Conservation (phyloP, 35 echinoderm and acorn worm species). For the Antedon bifida region DNA sequence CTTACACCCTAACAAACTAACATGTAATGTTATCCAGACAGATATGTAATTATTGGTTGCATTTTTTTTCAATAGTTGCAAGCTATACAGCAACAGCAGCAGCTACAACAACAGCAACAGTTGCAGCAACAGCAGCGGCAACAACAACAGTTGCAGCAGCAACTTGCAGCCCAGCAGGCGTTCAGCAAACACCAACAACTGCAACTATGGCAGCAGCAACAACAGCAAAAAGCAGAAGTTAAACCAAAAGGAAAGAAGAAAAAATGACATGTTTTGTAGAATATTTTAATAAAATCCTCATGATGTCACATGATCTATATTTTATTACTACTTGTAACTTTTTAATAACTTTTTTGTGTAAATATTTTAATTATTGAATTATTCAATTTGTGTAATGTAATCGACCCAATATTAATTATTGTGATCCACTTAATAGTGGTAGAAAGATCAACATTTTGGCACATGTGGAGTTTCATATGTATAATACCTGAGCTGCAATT, state of each 20-base stretch:
- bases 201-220: neutral
- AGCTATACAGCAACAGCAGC: conserved; percentile 11
- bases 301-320: neutral
- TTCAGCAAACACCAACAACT: neutral
- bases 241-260: conserved; percentile 44
- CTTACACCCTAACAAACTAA: no score
- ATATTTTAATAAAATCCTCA: neutral
- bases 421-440: no score
- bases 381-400: no score
- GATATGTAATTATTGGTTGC: no score
- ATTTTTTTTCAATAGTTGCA: neutral
- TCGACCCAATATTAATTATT: no score
- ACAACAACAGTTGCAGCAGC: conserved; percentile 1
- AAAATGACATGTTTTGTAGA: conserved; percentile 5
- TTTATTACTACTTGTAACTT: no score
- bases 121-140: conserved; percentile 27
- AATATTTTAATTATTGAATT: no score
- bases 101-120: conserved; percentile 30
- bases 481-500: no score
- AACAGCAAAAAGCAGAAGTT: neutral
- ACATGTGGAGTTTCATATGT: no score
- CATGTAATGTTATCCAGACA: no score
- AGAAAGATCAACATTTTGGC: no score
- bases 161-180: neutral
- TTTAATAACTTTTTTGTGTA: no score